phyloP scores from a whole-genome alignment of 1,140 invertebrate genomes.

The Pissodes strobi region DNA sequence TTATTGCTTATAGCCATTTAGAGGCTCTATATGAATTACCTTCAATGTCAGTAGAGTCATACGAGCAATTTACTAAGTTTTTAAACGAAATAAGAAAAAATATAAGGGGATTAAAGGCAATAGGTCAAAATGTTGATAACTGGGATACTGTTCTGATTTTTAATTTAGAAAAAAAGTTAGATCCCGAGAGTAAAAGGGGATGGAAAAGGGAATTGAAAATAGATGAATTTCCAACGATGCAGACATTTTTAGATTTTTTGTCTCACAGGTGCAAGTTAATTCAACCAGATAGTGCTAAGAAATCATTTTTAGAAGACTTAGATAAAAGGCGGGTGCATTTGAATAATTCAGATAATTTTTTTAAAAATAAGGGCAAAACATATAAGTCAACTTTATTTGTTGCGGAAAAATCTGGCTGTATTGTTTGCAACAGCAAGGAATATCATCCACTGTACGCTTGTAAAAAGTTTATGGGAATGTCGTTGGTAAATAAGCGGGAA shows the following conservation, averaged over 20 bases:
- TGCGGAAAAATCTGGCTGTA: background rate
- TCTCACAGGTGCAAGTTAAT: background rate
- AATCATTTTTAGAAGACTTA: background rate
- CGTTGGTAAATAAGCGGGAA: background rate
- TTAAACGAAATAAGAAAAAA: background rate
- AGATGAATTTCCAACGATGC: background rate
- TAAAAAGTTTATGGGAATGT: background rate
- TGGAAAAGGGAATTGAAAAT: background rate
- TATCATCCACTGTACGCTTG: constrained; percentile 2
- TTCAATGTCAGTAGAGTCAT: background rate
- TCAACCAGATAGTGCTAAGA: background rate
- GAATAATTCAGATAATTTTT: background rate
- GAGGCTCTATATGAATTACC: background rate
- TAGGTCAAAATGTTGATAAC: background rate
- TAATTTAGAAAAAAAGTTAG: background rate
- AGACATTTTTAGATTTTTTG: background rate
- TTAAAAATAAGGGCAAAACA: too few relatives aligned
- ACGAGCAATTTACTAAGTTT: background rate
- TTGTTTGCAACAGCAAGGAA: background rate
- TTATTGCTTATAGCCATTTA: background rate
- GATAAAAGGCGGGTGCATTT: background rate
- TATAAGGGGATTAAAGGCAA: background rate
- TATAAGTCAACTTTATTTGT: background rate
- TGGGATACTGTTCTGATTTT: constrained; percentile 4
- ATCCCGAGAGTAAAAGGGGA: background rate